Evolutionary conservation across 2,888 invertebrate species (phyloP).

Genomic region (Liposcelis brunnea): DNA sequence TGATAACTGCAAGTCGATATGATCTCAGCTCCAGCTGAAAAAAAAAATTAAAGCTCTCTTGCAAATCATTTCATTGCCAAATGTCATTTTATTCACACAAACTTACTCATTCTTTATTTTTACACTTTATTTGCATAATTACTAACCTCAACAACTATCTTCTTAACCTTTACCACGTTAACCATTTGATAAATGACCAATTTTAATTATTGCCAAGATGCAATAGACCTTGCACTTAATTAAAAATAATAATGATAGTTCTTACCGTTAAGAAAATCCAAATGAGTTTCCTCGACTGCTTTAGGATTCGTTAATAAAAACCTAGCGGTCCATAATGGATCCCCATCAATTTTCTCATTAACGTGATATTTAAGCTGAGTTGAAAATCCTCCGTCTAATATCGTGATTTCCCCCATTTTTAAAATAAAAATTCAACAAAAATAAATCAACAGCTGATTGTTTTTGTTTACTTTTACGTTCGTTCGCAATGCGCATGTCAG

Average conservation of each 20-base stretch:
- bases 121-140: too few relatives aligned
- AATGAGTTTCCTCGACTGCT: slow-evolving; percentile 61
- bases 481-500: too few relatives aligned
- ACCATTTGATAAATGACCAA: neutral
- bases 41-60: slow-evolving; percentile 10
- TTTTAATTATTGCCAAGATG: too few relatives aligned
- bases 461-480: too few relatives aligned
- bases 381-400: slow-evolving; percentile 63
- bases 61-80: neutral
- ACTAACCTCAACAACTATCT: too few relatives aligned
- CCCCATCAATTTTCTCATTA: slow-evolving; percentile 57
- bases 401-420: slow-evolving; percentile 17
- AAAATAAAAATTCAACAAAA: too few relatives aligned
- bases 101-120: too few relatives aligned
- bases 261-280: slow-evolving; percentile 65
- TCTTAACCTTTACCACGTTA: neutral
- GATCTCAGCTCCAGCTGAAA: slow-evolving; percentile 67
- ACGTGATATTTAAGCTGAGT: slow-evolving; percentile 63
- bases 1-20: slow-evolving; percentile 84
- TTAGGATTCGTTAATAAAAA: slow-evolving; percentile 62
- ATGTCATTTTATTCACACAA: too few relatives aligned
- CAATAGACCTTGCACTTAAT: too few relatives aligned
- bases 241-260: too few relatives aligned
- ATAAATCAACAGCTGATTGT: too few relatives aligned
- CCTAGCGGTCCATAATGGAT: slow-evolving; percentile 78